Base-by-base conservation (phyloP, 2,888 invertebrate species). In the Leptothorax acervorum region DNA sequence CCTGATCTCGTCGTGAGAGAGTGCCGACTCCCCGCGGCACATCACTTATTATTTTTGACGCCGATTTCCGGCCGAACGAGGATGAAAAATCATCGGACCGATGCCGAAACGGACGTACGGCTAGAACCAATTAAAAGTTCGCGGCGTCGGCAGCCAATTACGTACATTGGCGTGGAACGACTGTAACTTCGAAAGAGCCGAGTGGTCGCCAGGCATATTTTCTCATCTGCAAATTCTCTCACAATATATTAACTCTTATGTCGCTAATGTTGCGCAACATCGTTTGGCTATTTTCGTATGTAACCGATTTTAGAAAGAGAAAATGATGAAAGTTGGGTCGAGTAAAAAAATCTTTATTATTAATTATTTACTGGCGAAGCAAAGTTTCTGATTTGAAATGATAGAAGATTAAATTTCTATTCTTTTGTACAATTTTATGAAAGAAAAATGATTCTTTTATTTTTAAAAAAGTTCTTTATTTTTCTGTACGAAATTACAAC, bases 41-140 rank as follows among this genome's bases (percentile, higher is more conserved):
- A 12, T 71, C 31, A 84, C 82, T 85, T 83, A 89, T 89, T 89
- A 89, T 86, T 85, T 89, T 85, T 79, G 74, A 82, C 81, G 81
- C 68, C 76, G 88, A 87, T 89, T 88, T 84, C 78, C 86, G 70
- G 68, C 42, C 71, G 86, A 79, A 68, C 81, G 71, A 65, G 79
- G 82, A 87, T 84, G 86, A 87, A 87, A 87, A 89, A 86, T 84
- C 88, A 83, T 88, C 86, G 88, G 57, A 86, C 81, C 87, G 82
- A 15, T 35, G 65, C 57, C 71, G 70, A 66, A 82, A 78, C 85
- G 82, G 70, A 60, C 75, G 76, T 78, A 55, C 78, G 78, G 18
- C 78, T 70, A 79, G 79, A 89, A 88, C 88, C 90, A 90, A 90
- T 90, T 90, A 90, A 90, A 90, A 90, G 89, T 90, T 90, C 76